These are phyloP conservation scores for Ifrita kowaldi DNA, from an alignment of 2,113 vertebrate species.

Conservation along the genomic window DNA sequence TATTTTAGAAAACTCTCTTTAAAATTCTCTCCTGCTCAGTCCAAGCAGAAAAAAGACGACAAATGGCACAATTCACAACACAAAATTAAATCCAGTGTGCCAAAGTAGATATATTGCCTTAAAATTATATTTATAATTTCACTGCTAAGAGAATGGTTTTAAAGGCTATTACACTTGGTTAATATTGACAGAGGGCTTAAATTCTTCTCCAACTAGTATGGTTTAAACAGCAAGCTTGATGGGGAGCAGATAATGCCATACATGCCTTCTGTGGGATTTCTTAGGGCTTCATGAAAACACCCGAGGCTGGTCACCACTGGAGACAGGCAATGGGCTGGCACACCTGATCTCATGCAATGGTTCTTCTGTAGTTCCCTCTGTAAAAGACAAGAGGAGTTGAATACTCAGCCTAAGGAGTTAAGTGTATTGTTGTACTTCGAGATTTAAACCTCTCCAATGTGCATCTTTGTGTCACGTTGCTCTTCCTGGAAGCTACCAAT, in stretches of 20 bases:
- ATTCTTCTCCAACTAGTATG: not conserved
- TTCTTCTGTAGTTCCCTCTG: not conserved
- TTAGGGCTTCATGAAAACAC: not conserved
- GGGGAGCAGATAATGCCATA: not conserved
- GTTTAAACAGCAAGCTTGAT: not conserved
- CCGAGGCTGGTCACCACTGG: not conserved
- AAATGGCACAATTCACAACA: not conserved
- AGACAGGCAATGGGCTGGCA: not conserved
- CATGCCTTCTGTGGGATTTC: not conserved
- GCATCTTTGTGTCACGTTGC: not conserved
- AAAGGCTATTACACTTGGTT: not conserved
- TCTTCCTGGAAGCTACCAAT: not conserved
- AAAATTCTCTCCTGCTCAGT: not conserved
- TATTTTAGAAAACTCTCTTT: not conserved
- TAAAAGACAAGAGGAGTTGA: not conserved
- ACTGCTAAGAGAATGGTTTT: not conserved
- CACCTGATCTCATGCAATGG: accelerated
- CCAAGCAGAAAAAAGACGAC: not conserved
- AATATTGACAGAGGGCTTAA: not conserved
- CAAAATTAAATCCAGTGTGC: not conserved
- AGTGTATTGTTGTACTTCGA: not conserved
- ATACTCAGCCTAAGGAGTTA: not conserved
- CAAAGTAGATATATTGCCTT: not conserved
- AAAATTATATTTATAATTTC: not conserved
- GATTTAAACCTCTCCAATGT: not conserved